phyloP scores from a whole-genome alignment of 2,797 vertebrate species.

The Ibycter americanus region DNA sequence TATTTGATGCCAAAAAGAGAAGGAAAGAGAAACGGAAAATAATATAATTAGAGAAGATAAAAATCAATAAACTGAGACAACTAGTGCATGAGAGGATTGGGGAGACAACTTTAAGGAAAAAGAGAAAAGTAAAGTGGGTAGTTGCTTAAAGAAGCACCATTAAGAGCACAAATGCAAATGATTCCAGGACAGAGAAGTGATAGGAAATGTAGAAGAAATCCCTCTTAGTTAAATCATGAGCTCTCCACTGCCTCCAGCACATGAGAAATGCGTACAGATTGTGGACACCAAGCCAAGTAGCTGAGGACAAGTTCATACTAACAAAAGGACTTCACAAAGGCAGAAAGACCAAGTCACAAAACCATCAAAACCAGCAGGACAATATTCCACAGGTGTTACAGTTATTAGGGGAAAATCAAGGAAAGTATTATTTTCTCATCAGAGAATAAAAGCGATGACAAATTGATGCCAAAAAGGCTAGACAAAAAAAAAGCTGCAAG shows the following conservation, averaged over 20 bases:
- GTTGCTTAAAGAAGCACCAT: not conserved
- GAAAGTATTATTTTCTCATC: not conserved
- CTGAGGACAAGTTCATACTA: not conserved
- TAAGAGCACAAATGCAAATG: not conserved
- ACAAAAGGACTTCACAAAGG: not conserved
- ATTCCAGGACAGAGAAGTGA: not conserved
- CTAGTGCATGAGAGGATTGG: not conserved
- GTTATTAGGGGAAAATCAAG: not conserved
- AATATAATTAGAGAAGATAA: not conserved
- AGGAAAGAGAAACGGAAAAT: not conserved
- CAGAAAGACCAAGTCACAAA: not conserved
- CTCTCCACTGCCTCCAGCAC: not conserved
- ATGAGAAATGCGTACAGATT: not conserved
- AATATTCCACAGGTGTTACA: not conserved
- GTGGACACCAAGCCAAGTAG: not conserved
- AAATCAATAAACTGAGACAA: not conserved
- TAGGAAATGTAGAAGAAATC: not conserved
- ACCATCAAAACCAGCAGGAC: not conserved
- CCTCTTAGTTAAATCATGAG: not conserved
- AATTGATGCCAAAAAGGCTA: not conserved
- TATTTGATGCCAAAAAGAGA: not conserved
- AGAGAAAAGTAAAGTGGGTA: not conserved
- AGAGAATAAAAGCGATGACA: not conserved
- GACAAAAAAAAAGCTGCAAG: not conserved
- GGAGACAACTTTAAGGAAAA: not conserved